Conservation (phyloP, 2,888 invertebrate species). For the Eledona agricola region DNA sequence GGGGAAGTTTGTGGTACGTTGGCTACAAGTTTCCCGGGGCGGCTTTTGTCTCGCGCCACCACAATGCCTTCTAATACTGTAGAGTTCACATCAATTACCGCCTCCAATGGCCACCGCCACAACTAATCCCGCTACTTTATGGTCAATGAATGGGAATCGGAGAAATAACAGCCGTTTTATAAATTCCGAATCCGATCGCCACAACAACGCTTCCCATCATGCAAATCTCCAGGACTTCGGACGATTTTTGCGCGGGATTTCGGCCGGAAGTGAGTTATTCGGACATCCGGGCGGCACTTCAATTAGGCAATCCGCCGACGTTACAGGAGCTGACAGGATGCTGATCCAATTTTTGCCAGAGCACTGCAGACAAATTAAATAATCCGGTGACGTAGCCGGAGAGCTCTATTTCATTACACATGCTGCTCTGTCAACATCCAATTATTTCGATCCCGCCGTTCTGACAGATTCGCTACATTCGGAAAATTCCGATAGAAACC, state of each 20-base stretch:
- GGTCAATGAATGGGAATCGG: conserved; percentile 39
- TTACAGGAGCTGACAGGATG: conserved; percentile 28
- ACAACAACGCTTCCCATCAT: conserved; percentile 32
- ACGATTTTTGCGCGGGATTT: conserved; percentile 17
- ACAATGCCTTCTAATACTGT: conserved; percentile 38
- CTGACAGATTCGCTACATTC: too few relatives aligned
- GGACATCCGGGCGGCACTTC: conserved; percentile 23
- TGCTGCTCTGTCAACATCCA: conserved; percentile 26
- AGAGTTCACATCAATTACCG: conserved; percentile 36
- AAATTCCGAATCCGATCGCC: conserved; percentile 36
- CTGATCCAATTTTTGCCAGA: conserved; percentile 31
- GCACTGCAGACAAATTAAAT: conserved; percentile 30
- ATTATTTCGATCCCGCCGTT: conserved; percentile 25
- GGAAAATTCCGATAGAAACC: too few relatives aligned
- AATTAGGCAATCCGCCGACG: conserved; percentile 28
- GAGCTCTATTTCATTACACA: conserved; percentile 25
- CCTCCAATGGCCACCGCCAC: conserved; percentile 41
- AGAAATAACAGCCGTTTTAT: conserved; percentile 45
- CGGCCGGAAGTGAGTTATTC: conserved; percentile 16
- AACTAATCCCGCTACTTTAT: conserved; percentile 41
- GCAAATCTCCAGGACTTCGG: conserved; percentile 27
- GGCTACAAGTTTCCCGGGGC: conserved; percentile 36
- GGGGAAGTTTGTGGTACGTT: conserved; percentile 35
- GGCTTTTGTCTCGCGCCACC: conserved; percentile 36
- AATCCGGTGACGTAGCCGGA: conserved; percentile 22